phyloP scores from a whole-genome alignment of 2,888 invertebrate genomes.

The Sphaeridia pumilis region DNA sequence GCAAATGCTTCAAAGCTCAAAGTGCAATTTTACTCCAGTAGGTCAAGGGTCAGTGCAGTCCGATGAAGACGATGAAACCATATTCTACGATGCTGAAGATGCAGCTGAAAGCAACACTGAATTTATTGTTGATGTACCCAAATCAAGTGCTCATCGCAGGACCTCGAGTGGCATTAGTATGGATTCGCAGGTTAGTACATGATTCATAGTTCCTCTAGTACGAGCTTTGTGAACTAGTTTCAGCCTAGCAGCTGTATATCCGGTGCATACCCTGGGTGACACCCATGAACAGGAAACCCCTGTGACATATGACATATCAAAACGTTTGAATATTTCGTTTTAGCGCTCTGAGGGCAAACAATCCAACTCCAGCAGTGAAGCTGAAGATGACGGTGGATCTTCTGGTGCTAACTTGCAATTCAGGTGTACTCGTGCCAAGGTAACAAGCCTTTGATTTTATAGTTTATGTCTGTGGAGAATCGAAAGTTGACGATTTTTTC shows the following conservation, averaged over 20 bases:
- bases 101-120: slow-evolving; percentile 32
- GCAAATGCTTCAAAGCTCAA: not conserved
- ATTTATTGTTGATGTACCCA: slow-evolving; percentile 36
- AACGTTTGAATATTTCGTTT: too few relatives aligned
- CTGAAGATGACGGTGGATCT: slow-evolving; percentile 37
- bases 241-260: too few relatives aligned
- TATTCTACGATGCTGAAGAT: slow-evolving; percentile 52
- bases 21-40: not conserved
- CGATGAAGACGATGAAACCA: slow-evolving; percentile 50
- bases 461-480: too few relatives aligned
- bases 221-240: too few relatives aligned
- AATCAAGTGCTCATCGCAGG: slow-evolving; percentile 37
- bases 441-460: too few relatives aligned
- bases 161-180: slow-evolving; percentile 38
- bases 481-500: too few relatives aligned
- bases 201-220: too few relatives aligned
- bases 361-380: slow-evolving; percentile 40
- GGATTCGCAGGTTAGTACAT: slow-evolving; percentile 37
- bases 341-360: slow-evolving; percentile 38
- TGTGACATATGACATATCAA: too few relatives aligned
- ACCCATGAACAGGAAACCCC: too few relatives aligned
- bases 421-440: slow-evolving; percentile 35
- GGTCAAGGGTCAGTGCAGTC: slow-evolving; percentile 40
- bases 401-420: slow-evolving; percentile 35
- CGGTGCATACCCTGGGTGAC: too few relatives aligned